Evolutionary conservation across 2,888 invertebrate species (phyloP).

Genomic region (Campaea margaritaria): DNA sequence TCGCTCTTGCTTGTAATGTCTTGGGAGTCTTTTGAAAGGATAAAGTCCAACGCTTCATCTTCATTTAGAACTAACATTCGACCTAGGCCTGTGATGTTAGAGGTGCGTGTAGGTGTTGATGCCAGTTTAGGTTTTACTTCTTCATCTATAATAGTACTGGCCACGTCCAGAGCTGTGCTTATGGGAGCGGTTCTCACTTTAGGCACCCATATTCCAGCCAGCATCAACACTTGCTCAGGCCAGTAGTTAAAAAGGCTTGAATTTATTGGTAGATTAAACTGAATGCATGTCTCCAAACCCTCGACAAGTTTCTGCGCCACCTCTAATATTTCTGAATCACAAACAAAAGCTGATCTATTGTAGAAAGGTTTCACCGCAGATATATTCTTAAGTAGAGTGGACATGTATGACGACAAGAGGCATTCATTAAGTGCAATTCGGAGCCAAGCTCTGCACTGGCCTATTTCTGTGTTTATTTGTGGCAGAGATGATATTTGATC

Average conservation of each 20-base stretch:
- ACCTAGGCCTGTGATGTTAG: constrained; percentile 74
- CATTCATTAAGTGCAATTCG: constrained; percentile 95
- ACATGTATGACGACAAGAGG: constrained; percentile 93
- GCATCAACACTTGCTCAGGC: constrained; percentile 92
- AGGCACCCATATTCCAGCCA: constrained; percentile 94
- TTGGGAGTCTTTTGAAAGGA: constrained; percentile 83
- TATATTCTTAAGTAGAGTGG: constrained; percentile 91
- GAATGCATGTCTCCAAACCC: constrained; percentile 90
- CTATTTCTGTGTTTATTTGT: constrained; percentile 95
- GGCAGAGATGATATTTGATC: constrained; percentile 91
- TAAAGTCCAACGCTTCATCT: constrained; percentile 90
- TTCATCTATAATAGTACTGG: constrained; percentile 85
- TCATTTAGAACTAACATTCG: constrained; percentile 86
- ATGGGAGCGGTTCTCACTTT: constrained; percentile 91
- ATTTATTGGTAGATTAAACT: constrained; percentile 91
- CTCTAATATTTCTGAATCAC: constrained; percentile 93
- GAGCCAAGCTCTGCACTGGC: constrained; percentile 96
- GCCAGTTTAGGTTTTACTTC: constrained; percentile 73
- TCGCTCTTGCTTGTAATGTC: constrained; percentile 49
- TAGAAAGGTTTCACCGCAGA: constrained; percentile 93
- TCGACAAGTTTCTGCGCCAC: constrained; percentile 90
- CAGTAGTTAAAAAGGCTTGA: constrained; percentile 95
- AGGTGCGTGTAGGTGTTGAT: constrained; percentile 65
- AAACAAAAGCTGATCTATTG: constrained; percentile 91
- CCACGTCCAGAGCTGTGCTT: constrained; percentile 92